Percentiles rank a stretch among this genome's conserved stretches.
Conservation (phyloP, 2,888 invertebrate genomes). For the Arctia plantaginis region DNA sequence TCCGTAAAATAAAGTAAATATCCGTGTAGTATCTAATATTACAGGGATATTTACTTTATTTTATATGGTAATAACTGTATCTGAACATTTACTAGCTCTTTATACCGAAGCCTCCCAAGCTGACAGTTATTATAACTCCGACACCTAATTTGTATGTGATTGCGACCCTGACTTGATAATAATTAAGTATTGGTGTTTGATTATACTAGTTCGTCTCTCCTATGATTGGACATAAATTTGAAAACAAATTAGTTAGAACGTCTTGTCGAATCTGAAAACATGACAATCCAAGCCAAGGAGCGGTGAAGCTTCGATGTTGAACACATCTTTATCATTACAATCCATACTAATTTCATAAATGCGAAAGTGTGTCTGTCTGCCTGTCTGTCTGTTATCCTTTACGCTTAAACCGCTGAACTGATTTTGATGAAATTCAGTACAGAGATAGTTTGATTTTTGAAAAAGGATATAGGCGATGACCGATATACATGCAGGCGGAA, state of each 20-base stretch:
- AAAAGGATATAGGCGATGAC: no score
- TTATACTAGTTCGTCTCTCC: not conserved
- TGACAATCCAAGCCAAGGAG: not conserved
- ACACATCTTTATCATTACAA: no score
- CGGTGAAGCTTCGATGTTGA: not conserved
- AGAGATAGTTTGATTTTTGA: no score
- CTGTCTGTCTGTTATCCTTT: no score
- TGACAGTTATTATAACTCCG: not conserved
- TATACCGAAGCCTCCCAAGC: not conserved
- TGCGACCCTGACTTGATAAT: not conserved
- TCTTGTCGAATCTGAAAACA: not conserved
- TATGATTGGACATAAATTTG: not conserved
- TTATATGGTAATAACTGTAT: not conserved
- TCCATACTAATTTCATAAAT: no score
- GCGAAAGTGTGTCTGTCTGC: no score
- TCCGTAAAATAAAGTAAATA: no score
- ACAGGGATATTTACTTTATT: not conserved
- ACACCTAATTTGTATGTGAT: not conserved
- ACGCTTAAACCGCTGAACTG: no score
- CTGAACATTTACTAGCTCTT: not conserved
- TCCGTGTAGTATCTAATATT: no score
- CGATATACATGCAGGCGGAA: no score
- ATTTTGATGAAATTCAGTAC: no score
- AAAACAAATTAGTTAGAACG: not conserved
- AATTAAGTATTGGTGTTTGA: not conserved